Base-by-base conservation (phyloP, 2,113 vertebrate species). In the Nematolebias whitei region DNA sequence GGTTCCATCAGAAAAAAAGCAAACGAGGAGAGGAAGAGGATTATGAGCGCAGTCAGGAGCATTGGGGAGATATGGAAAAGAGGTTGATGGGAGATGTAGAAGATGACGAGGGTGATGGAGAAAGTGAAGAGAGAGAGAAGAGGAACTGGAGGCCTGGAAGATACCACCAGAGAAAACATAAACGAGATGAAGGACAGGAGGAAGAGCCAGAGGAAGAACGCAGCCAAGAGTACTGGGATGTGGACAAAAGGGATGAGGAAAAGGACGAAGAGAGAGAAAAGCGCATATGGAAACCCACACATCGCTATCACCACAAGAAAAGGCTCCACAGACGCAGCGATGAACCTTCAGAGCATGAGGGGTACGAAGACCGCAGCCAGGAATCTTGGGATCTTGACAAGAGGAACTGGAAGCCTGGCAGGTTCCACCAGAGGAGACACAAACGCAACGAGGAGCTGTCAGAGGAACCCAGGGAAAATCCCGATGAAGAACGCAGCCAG, bases 191-290 rank as follows among this genome's bases (percentile, higher is more conserved):
- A 32, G 85, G 82, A 26, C 69, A 68, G 39, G 77, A 76, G 19
- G 82, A 79, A 0, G 78, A 82, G 26, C 68, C 71, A 2, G 82
- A 76, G 0, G 79, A 80, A 13, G 82, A 84, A 14, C 85, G 79
- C 12, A 87, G 85, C 64, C 90, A 92, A 53, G 89, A 88, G 66
- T 77, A 48, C 29, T 90, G 89, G 89, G 86, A 84, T 43, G 55
- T 78, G 1, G 75, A 66, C 38, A 84, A 83, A 55, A 80, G 82
- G 47, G 20, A 71, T 0, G 74, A 79, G 11, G 75, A 68, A 0
- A 83, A 83, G 4, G 78, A 35, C 32, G 9, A 84, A 2, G 76
- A 80, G 13, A 66, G 68, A 49, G 39, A 71, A 4, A 89, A 85
- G 54, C 72, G 62, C 22, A 59, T 65, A n/a, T 90, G 87, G 87